Percentiles rank a stretch among this genome's conserved stretches.
These are phyloP conservation scores for Onychomys leucogaster DNA, from an alignment of 2,797 vertebrate genomes.

Conservation along the genomic window DNA sequence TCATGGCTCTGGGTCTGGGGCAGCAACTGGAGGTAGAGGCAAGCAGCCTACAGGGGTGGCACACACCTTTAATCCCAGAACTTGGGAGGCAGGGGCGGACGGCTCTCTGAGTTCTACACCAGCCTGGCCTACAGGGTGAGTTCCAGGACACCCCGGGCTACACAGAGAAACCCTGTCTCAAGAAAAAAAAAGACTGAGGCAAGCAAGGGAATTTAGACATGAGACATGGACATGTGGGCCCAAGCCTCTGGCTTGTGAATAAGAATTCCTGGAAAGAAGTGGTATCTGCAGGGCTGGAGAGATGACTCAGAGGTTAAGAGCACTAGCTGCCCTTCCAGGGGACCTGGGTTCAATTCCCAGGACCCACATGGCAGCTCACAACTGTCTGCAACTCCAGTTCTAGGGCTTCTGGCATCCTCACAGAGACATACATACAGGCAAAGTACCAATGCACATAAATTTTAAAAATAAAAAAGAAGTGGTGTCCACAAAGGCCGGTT, in stretches of 20 bases:
- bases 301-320: not conserved
- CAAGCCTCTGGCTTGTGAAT: too few relatives aligned
- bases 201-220: not conserved
- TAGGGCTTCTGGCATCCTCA: not conserved
- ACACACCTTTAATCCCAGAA: too few relatives aligned
- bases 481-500: not conserved
- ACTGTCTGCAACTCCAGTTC: not conserved
- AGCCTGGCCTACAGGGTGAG: too few relatives aligned
- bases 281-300: not conserved
- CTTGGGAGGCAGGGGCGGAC: too few relatives aligned
- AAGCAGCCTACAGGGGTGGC: too few relatives aligned
- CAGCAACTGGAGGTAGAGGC: not conserved
- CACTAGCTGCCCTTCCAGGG: not conserved
- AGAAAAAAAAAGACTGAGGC: not conserved
- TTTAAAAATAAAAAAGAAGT: too few relatives aligned
- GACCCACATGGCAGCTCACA: not conserved
- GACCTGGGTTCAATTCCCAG: not conserved
- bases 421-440: not conserved
- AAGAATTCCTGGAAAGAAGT: not conserved
- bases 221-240: not conserved
- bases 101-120: too few relatives aligned
- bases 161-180: too few relatives aligned
- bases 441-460: too few relatives aligned
- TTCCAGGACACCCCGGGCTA: too few relatives aligned
- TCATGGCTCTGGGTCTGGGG: not conserved